Conservation (phyloP, 2,113 vertebrate genomes). For the Brachypodius melanocephalos region DNA sequence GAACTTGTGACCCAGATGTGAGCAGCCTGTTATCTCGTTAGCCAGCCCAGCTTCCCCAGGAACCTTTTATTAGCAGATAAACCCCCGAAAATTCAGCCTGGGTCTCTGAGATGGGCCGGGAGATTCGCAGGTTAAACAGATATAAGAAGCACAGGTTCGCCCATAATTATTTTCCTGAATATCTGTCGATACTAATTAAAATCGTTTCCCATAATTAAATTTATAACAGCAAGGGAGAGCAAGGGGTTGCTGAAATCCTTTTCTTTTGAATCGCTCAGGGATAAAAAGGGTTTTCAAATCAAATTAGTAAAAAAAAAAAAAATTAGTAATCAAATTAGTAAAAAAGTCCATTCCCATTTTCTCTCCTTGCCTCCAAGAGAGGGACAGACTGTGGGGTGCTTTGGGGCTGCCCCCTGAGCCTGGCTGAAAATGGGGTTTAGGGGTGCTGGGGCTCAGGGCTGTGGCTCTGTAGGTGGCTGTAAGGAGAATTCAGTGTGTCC, state of each 20-base stretch:
- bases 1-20: constrained; percentile 57
- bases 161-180: background rate
- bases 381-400: background rate
- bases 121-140: background rate
- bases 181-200: constrained; percentile 50
- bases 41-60: background rate
- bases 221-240: background rate
- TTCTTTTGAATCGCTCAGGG: background rate
- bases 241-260: background rate
- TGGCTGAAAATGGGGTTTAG: background rate
- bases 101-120: background rate
- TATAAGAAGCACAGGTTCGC: background rate
- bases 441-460: background rate
- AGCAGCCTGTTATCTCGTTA: constrained; percentile 11
- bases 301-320: background rate
- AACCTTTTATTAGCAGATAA: background rate
- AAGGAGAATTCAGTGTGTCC: background rate
- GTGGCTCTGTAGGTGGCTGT: background rate
- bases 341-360: background rate
- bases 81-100: background rate
- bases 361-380: background rate
- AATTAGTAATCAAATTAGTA: background rate
- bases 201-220: constrained; percentile 32
- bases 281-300: background rate
- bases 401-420: background rate